These are phyloP conservation scores for Halcyon badia DNA, from an alignment of 2,797 vertebrate species.

Conservation along the genomic window DNA sequence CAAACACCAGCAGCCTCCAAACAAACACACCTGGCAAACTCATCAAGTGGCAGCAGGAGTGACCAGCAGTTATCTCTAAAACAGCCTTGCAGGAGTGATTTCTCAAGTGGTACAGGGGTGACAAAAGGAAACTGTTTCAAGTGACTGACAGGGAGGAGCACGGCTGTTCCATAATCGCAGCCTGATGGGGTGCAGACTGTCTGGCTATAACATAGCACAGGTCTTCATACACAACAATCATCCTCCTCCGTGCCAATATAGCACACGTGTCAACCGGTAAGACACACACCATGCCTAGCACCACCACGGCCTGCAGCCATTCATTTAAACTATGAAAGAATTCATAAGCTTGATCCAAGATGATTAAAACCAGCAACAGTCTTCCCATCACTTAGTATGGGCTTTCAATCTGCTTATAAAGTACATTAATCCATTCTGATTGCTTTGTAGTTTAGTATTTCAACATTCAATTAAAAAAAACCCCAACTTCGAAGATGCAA, in stretches of 20 bases:
- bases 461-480: neutral
- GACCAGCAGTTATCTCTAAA: neutral
- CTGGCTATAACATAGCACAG: neutral
- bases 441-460: neutral
- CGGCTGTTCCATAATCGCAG: accelerated
- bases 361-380: neutral
- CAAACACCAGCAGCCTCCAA: neutral
- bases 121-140: neutral
- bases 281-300: too few relatives aligned
- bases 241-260: accelerated
- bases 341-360: neutral
- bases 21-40: neutral
- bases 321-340: neutral
- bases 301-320: too few relatives aligned
- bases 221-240: neutral
- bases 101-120: neutral
- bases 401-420: neutral
- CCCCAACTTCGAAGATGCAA: neutral
- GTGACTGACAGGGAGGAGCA: neutral
- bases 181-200: neutral
- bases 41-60: neutral
- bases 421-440: neutral
- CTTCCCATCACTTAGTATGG: neutral
- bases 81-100: neutral
- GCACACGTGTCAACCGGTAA: neutral